Base-by-base conservation (phyloP, 2,797 vertebrate species). In the Tarsius wallacei region DNA sequence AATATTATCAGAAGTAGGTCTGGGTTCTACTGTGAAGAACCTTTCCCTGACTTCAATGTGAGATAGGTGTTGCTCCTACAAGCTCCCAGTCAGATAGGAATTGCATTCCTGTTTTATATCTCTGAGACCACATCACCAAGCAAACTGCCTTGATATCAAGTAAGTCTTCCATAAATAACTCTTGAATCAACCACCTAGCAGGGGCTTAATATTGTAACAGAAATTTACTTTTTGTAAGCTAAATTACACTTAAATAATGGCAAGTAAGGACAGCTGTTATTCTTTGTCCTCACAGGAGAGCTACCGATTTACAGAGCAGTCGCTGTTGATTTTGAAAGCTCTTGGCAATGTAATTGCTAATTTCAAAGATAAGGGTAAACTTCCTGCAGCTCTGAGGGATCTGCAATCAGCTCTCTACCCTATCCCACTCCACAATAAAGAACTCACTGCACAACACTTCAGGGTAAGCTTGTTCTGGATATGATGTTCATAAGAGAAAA, bases 241-340 rank as follows among this genome's bases (percentile, higher is more conserved):
- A 73, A 64, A 90, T 49, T 87, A 73, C 47, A 57, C 63, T 31
- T 66, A 51, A 96, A 57, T 51, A 66, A 63, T 13, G 17, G 10
- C 90, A 88, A 90, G 31, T 76, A 49, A 74, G 5, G 7, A 22
- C 76, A 14, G 1, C 6, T 81, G 1, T 49, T 68, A 22, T 96
- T 2, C 53, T 95, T 63, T 97, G 14, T 98, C 49, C 98, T 89
- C 78, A 76, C 96, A 99, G 99, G 99, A 99, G 93, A 99, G 99
- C 98, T 97, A 91, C 93, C 98, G 98, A 47, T 99, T 99, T 97
- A 99, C 91, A 94, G 99, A 99, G 83, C 99, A 99, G 97, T 98
- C 99, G 31, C 78, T 94, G 42, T 91, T 64, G 59, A 99, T 99
- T 94, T 95, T 99, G 96, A 99, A 96, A 97, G 99, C 99, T 77